Evolutionary conservation across 2,113 vertebrate genomes (phyloP), one percentile per base, ranked within the genome.

Genomic region (Alethe castanea): DNA sequence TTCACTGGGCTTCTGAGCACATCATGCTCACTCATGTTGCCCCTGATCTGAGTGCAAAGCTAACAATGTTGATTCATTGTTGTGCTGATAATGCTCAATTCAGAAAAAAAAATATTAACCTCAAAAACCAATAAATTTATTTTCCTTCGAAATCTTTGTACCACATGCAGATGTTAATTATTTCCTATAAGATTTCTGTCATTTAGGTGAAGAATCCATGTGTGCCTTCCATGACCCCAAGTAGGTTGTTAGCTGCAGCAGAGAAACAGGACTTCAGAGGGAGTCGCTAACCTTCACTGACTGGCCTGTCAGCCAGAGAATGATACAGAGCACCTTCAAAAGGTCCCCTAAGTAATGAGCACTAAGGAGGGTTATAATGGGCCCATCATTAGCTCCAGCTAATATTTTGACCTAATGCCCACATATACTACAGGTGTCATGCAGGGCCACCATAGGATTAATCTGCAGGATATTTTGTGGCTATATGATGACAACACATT

Each of bases 321-420:
- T 97, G 95, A 97, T 95, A 88, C 96, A 97, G 87, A 96, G 92
- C 92, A 94, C 95, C 93, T 96, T 93, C 96, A 97, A 95, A 96
- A 96, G 94, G 87, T 89, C 92, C 90, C 87, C 82, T 88, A 92
- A 91, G 90, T 96, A 96, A 96, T 96, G 92, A 95, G 90, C 81
- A 80, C 81, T 90, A 96, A 94, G 94, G 92, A 95, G 94, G 74
- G 50, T 47, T 93, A 95, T 93, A 97, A 95, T 80, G 67, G 90
- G 79, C 52, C 84, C 90, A 93, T 96, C 94, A 95, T 96, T 96
- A 96, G 90, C 64, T 96, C 72, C 90, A 90, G 79, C 60, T 93
- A 96, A 97, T 96, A 96, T 97, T 97, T 94, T 96, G 93, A 96
- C 93, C 95, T 95, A 57, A 65, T 80, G 93, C 89, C 87, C 94